These are phyloP conservation scores for Macrosteles quadrilineatus DNA, from an alignment of 1,140 invertebrate species.

Conservation along the genomic window DNA sequence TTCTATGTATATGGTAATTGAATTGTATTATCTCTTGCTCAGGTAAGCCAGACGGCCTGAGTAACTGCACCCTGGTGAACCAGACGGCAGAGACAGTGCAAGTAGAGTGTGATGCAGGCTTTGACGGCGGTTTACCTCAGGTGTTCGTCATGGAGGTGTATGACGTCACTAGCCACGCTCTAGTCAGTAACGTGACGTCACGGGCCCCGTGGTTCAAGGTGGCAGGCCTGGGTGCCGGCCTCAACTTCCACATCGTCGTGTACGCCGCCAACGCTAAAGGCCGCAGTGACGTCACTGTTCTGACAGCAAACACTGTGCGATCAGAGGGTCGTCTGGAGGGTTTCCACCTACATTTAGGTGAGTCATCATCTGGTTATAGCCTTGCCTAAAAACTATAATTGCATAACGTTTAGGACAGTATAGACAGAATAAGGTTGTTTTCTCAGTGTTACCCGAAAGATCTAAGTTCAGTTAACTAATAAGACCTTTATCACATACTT, in stretches of 20 bases:
- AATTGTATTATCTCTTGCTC: neutral
- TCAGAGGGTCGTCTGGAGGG: slow-evolving; percentile 6
- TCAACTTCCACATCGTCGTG: slow-evolving; percentile 59
- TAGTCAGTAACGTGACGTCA: slow-evolving; percentile 60
- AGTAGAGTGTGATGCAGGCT: slow-evolving; percentile 62
- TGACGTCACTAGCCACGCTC: slow-evolving; percentile 55
- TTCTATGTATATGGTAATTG: no score
- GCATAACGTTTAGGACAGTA: no score
- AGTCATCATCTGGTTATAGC: no score
- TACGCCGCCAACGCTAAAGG: slow-evolving; percentile 74
- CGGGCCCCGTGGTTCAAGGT: slow-evolving; percentile 66
- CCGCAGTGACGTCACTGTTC: slow-evolving; percentile 63
- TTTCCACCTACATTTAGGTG: slow-evolving; percentile 5
- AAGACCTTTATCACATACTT: no score
- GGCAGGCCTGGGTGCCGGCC: slow-evolving; percentile 53
- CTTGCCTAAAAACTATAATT: no score
- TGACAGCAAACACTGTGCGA: slow-evolving; percentile 40
- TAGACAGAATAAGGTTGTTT: no score
- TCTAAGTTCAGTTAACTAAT: no score
- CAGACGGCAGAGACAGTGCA: slow-evolving; percentile 75
- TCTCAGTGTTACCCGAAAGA: no score
- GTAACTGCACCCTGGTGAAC: slow-evolving; percentile 72
- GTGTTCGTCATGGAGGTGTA: slow-evolving; percentile 75
- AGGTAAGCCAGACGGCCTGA: slow-evolving; percentile 61
- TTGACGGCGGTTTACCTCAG: slow-evolving; percentile 72